Evolutionary conservation across 1,140 invertebrate species (phyloP).

Genomic region (Delia radicum): DNA sequence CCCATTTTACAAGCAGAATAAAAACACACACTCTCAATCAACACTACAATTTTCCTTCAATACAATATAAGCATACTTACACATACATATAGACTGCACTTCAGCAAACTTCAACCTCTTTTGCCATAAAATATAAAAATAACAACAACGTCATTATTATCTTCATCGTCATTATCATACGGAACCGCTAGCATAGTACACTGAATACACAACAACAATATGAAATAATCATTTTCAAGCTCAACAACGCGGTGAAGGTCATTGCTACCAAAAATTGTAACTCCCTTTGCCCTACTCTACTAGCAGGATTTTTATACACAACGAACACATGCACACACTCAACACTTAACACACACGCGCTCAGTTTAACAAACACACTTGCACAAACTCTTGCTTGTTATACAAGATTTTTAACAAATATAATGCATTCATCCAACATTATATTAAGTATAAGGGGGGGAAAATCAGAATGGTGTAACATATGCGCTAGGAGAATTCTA

Average conservation of each 20-base stretch:
- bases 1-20: no score
- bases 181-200: not conserved
- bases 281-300: slow-evolving; percentile 55
- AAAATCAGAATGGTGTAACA: not conserved
- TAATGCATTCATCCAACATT: not conserved
- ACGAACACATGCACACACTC: not conserved
- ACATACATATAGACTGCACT: no score
- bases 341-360: not conserved
- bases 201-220: not conserved
- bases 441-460: not conserved
- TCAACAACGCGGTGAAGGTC: slow-evolving; percentile 56
- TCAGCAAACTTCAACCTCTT: no score
- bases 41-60: no score
- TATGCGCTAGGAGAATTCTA: no score
- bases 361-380: not conserved
- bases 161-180: not conserved
- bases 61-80: no score
- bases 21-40: not conserved
- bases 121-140: not conserved
- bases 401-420: not conserved
- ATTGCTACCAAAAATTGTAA: slow-evolving; percentile 56
- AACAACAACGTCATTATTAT: not conserved
- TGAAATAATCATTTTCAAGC: slow-evolving; percentile 13
- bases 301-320: not conserved
- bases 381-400: no score